Percentiles rank a stretch among this genome's conserved stretches.
These are phyloP conservation scores for Nesidiocoris tenuis DNA, from an alignment of 2,888 invertebrate genomes.

Conservation along the genomic window DNA sequence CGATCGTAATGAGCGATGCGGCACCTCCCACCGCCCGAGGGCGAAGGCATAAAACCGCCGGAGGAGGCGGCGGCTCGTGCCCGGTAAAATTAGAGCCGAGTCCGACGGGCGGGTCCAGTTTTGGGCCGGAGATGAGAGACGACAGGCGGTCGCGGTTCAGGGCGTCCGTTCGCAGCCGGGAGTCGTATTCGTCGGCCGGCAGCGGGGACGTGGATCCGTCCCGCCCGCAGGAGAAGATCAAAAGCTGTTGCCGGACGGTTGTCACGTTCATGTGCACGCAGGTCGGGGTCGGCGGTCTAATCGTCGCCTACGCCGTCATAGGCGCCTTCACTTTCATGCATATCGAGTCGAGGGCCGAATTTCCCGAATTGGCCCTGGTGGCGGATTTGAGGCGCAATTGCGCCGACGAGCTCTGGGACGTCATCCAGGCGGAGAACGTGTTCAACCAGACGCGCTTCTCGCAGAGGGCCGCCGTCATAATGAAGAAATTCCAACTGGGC, in stretches of 20 bases:
- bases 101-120: background rate
- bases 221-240: constrained; percentile 60
- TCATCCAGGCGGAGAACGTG: constrained; percentile 65
- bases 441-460: constrained; percentile 69
- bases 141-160: constrained; percentile 52
- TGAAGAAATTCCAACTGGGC: constrained; percentile 67
- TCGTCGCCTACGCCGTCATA: constrained; percentile 82
- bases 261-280: constrained; percentile 91
- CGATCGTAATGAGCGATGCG: background rate
- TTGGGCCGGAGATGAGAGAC: constrained; percentile 27
- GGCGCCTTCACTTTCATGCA: constrained; percentile 80
- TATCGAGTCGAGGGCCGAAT: constrained; percentile 63
- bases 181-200: constrained; percentile 63
- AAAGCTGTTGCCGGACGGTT: constrained; percentile 81
- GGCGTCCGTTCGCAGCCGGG: constrained; percentile 63
- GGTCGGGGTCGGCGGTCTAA: constrained; percentile 83
- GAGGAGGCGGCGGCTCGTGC: background rate
- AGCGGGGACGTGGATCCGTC: constrained; percentile 58
- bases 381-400: constrained; percentile 60
- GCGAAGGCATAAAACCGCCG: background rate
- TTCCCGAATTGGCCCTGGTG: constrained; percentile 55
- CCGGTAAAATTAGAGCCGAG: background rate
- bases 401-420: constrained; percentile 66
- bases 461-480: constrained; percentile 61
- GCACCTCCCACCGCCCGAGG: background rate